These are phyloP conservation scores for Drosophila repleta DNA, from an alignment of 1,140 invertebrate genomes.

Conservation along the genomic window DNA sequence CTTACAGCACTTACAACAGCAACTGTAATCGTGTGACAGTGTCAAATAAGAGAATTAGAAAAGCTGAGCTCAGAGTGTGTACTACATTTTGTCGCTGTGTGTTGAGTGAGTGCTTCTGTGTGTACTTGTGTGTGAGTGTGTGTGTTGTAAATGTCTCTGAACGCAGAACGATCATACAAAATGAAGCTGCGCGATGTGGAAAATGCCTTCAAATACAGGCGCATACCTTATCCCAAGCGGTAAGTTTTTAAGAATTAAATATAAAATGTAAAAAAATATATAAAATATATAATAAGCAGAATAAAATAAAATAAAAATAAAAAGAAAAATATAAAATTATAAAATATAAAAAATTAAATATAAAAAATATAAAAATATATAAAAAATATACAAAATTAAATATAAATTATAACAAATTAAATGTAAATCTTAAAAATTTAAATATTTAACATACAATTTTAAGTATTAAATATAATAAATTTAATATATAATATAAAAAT, in stretches of 20 bases:
- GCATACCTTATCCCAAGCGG: slow-evolving; percentile 83
- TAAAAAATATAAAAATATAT: too few relatives aligned
- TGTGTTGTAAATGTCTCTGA: slow-evolving; percentile 47
- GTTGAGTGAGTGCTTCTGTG: slow-evolving; percentile 9
- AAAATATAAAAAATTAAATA: too few relatives aligned
- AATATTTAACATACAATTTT: too few relatives aligned
- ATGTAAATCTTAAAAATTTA: too few relatives aligned
- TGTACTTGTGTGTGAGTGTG: not conserved
- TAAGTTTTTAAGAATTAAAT: slow-evolving; percentile 52
- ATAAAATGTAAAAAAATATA: not conserved
- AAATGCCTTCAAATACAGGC: slow-evolving; percentile 80
- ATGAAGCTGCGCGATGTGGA: slow-evolving; percentile 83
- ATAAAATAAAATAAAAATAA: not conserved
- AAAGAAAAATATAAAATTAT: too few relatives aligned
- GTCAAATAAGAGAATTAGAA: slow-evolving; percentile 25
- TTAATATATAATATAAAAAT: too few relatives aligned
- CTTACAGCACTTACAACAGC: slow-evolving; percentile 32
- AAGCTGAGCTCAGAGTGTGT: slow-evolving; percentile 30
- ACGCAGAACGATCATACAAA: slow-evolving; percentile 73
- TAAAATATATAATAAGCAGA: not conserved
- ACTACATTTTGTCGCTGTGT: slow-evolving; percentile 33
- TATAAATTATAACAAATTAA: too few relatives aligned
- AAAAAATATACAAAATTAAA: too few relatives aligned
- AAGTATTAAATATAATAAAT: too few relatives aligned
- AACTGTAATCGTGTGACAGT: slow-evolving; percentile 20